Conservation (phyloP, 2,888 invertebrate genomes). For the Eumacrocentrus americanus region DNA sequence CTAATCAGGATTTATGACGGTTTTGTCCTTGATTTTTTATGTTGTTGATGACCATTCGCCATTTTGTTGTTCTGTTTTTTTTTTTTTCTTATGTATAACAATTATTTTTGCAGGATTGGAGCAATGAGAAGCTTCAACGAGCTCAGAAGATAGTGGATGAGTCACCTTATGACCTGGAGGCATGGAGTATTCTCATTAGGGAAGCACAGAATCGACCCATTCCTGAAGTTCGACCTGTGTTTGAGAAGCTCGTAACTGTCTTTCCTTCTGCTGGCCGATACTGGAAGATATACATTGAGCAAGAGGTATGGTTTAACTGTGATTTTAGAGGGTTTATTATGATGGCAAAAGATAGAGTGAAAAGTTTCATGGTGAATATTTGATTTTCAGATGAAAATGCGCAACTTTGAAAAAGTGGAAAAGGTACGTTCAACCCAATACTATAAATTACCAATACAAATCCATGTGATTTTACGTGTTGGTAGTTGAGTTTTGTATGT, state of each 20-base stretch:
- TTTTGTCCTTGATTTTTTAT: no score
- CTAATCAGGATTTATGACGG: no score
- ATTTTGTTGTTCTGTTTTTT: no score
- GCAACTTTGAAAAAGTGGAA: constrained; percentile 98
- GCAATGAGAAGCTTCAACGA: constrained; percentile 81
- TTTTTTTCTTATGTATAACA: no score
- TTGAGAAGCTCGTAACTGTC: constrained; percentile 91
- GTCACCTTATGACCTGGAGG: constrained; percentile 93
- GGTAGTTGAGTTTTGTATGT: constrained; percentile 32
- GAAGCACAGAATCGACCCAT: constrained; percentile 89
- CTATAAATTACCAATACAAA: constrained; percentile 44
- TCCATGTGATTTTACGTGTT: constrained; percentile 35
- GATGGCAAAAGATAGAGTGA: neutral
- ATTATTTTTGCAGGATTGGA: constrained; percentile 79
- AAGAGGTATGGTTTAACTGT: constrained; percentile 90
- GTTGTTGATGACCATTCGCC: no score
- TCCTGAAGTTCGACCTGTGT: constrained; percentile 88
- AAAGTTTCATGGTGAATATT: no score
- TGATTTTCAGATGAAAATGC: constrained; percentile 88
- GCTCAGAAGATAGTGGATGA: constrained; percentile 87
- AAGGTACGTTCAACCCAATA: constrained; percentile 75
- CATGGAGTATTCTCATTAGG: constrained; percentile 94
- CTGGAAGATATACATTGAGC: constrained; percentile 99
- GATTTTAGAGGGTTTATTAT: no score
- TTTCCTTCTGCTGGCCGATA: constrained; percentile 97